A percentile compares a stretch with the other conserved stretches of the same genome.
Evolutionary conservation across 2,113 vertebrate genomes (phyloP).

Genomic region (Pelusios castaneus): DNA sequence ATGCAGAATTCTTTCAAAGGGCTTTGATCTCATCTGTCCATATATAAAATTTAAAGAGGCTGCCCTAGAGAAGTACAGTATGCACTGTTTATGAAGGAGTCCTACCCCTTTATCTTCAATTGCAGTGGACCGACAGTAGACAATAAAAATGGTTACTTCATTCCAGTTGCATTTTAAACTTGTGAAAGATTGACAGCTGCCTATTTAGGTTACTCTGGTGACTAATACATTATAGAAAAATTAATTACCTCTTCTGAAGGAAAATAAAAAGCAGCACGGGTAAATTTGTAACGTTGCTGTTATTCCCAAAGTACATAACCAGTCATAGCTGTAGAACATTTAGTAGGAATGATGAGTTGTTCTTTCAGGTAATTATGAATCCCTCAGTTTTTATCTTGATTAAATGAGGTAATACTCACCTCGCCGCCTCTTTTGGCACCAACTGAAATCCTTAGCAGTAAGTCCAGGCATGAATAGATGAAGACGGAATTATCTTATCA

Average conservation of each 20-base stretch:
- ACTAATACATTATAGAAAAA: accelerated
- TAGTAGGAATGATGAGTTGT: not conserved
- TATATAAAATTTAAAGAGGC: not conserved
- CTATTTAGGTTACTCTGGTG: not conserved
- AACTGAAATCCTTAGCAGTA: accelerated
- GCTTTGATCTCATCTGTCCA: not conserved
- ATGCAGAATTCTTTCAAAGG: not conserved
- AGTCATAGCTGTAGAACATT: not conserved
- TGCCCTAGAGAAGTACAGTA: not conserved
- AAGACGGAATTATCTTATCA: accelerated
- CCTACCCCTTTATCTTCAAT: accelerated
- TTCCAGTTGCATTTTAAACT: accelerated
- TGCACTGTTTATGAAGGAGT: accelerated
- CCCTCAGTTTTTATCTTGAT: not conserved
- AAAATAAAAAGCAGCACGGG: not conserved
- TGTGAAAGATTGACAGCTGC: not conserved
- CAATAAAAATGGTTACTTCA: not conserved
- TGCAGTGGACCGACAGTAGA: not conserved
- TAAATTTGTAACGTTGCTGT: not conserved
- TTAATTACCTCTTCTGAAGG: not conserved
- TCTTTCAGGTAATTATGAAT: not conserved
- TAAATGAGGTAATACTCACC: accelerated
- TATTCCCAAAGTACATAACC: not conserved
- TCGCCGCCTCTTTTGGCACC: not conserved
- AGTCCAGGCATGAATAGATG: accelerated